Evolutionary conservation across 2,113 vertebrate species (phyloP).

Genomic region (Carassius auratus): DNA sequence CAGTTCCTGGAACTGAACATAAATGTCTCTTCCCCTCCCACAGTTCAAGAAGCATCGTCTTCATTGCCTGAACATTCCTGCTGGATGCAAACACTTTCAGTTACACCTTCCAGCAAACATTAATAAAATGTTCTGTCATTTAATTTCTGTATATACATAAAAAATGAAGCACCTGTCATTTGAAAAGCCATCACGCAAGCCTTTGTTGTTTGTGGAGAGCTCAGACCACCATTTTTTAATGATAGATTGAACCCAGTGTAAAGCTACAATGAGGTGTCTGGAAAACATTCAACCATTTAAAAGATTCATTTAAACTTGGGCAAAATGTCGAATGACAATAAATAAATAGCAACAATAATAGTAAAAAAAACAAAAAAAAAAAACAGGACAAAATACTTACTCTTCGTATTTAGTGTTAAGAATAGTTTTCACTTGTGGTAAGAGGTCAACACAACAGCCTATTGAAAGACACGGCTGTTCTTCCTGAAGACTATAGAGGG

Average conservation of each 20-base stretch:
- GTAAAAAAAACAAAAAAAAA: too few species aligned
- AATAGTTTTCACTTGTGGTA: conserved; percentile 88
- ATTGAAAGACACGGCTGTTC: conserved; percentile 89
- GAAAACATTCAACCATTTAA: background rate
- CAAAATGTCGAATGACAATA: background rate
- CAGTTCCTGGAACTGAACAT: conserved; percentile 88
- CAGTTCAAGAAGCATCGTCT: conserved; percentile 85
- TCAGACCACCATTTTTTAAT: conserved; percentile 97
- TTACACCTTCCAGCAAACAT: background rate
- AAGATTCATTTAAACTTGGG: too few species aligned
- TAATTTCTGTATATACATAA: background rate
- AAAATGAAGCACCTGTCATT: conserved; percentile 70
- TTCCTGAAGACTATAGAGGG: conserved; percentile 86
- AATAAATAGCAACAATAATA: background rate
- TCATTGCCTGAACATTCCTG: conserved; percentile 90
- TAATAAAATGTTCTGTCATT: background rate
- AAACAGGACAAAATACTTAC: conserved; percentile 74
- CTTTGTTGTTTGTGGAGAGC: conserved; percentile 85
- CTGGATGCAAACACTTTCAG: background rate
- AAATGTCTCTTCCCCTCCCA: conserved; percentile 87
- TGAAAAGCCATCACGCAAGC: conserved; percentile 76
- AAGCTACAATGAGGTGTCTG: conserved; percentile 91
- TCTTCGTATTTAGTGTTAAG: conserved; percentile 94
- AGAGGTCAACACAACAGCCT: conserved; percentile 96
- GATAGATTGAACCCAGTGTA: conserved; percentile 96